A percentile compares a stretch with the other conserved stretches of the same genome.
Evolutionary conservation across 2,113 vertebrate genomes (phyloP).

Genomic region (Siniperca chuatsi): DNA sequence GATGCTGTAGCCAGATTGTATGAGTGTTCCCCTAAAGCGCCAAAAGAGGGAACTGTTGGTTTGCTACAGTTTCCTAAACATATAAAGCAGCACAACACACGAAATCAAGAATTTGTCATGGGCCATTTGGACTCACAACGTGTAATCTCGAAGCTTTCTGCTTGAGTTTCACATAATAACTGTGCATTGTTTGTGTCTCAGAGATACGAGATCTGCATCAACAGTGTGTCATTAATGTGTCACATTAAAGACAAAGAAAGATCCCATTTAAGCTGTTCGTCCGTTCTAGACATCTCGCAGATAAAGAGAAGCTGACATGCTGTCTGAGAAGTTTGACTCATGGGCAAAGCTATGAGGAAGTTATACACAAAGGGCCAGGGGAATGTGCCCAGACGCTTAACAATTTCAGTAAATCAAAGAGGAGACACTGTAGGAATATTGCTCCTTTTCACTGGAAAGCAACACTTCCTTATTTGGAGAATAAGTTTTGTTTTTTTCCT

Average conservation of each 20-base stretch:
- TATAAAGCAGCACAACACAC: conserved; percentile 1
- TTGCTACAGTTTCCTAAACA: conserved; percentile 4
- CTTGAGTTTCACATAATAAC: conserved; percentile 5
- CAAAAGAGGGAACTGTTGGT: conserved; percentile 75
- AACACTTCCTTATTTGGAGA: conserved; percentile 48
- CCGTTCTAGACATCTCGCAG: conserved; percentile 40
- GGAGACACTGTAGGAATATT: background rate
- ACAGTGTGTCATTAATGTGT: conserved; percentile 40
- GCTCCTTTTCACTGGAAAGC: conserved; percentile 12
- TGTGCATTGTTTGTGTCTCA: conserved; percentile 12
- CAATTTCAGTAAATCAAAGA: conserved; percentile 34
- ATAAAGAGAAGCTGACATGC: conserved; percentile 61
- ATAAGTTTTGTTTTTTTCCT: background rate
- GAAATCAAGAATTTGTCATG: conserved; percentile 24
- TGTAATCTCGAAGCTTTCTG: conserved; percentile 20
- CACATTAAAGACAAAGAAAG: conserved; percentile 35
- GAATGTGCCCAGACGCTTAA: conserved; percentile 17
- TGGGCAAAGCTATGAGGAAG: conserved; percentile 83
- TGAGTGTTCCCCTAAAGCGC: background rate
- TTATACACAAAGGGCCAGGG: conserved; percentile 28
- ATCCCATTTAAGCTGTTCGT: conserved; percentile 12
- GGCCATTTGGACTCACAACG: conserved; percentile 10
- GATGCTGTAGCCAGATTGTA: no score
- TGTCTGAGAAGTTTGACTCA: conserved; percentile 79
- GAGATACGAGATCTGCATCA: conserved; percentile 8